Evolutionary conservation across 2,113 vertebrate genomes (phyloP).

Genomic region (Peromyscus leucopus): DNA sequence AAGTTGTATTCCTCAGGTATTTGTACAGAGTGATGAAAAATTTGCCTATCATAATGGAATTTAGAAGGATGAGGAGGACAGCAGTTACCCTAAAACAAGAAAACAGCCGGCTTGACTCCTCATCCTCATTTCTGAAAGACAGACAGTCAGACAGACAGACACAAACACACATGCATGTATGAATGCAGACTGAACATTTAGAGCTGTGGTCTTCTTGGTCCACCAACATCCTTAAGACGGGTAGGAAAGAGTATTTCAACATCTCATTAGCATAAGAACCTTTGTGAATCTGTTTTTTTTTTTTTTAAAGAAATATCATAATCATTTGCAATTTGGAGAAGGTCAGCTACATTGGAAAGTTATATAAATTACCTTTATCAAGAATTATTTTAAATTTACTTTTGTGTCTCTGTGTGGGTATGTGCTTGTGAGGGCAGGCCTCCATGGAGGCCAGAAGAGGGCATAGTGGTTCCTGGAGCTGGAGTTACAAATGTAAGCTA

Average conservation of each 20-base stretch:
- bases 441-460: neutral
- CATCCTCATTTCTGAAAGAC: neutral
- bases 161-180: too few species aligned
- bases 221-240: too few species aligned
- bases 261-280: neutral
- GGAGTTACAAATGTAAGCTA: neutral
- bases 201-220: neutral
- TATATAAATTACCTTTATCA: neutral
- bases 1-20: neutral
- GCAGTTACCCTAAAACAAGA: neutral
- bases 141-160: neutral
- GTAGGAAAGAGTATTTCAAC: neutral
- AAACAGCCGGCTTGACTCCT: too few species aligned
- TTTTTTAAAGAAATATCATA: slow-evolving; percentile 53
- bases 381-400: neutral
- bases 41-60: neutral
- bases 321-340: slow-evolving; percentile 55
- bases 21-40: neutral
- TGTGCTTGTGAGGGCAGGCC: neutral
- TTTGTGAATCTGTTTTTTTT: neutral
- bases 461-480: neutral
- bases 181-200: neutral
- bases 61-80: too few species aligned
- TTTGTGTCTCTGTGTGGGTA: neutral
- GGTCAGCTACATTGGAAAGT: slow-evolving; percentile 25